Evolutionary conservation across 2,888 invertebrate species (phyloP).

Genomic region (Athalia circularis): DNA sequence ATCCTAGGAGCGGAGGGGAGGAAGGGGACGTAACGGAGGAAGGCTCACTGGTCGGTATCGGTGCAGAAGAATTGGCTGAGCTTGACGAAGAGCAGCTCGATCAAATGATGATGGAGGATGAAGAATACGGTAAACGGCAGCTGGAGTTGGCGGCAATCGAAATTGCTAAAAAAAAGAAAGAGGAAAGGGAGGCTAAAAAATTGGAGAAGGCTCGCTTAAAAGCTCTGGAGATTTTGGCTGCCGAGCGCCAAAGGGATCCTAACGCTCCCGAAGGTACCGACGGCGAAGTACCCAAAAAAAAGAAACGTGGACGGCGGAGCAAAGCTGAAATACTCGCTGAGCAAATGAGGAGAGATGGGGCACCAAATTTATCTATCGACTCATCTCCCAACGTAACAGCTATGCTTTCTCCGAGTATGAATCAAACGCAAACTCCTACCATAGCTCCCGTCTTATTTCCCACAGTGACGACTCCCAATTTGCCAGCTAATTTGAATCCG

Average conservation of each 20-base stretch:
- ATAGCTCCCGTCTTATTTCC: conserved; percentile 26
- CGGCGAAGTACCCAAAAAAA: conserved; percentile 70
- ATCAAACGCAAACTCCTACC: conserved; percentile 41
- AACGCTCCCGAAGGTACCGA: conserved; percentile 67
- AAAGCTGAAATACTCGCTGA: conserved; percentile 72
- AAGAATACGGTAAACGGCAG: conserved; percentile 78
- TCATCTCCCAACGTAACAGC: conserved; percentile 56
- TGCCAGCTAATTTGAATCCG: conserved; percentile 41
- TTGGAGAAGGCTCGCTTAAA: conserved; percentile 69
- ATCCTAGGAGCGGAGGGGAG: conserved; percentile 43
- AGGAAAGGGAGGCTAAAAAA: conserved; percentile 69
- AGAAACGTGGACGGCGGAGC: conserved; percentile 71
- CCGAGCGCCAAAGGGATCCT: conserved; percentile 64
- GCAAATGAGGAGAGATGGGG: conserved; percentile 71
- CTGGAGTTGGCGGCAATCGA: conserved; percentile 74
- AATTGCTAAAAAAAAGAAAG: conserved; percentile 70
- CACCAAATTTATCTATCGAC: conserved; percentile 56
- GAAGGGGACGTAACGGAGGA: conserved; percentile 57
- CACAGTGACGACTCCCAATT: conserved; percentile 29
- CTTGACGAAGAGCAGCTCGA: conserved; percentile 70
- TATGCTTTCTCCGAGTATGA: conserved; percentile 49
- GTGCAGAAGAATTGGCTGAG: conserved; percentile 67
- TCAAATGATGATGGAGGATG: conserved; percentile 78
- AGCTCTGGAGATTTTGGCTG: conserved; percentile 69
- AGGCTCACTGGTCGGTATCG: conserved; percentile 65